Evolutionary conservation across 53 echinoderm and acorn worm genomes (phyloP), one percentile per base, ranked within the genome.

Genomic region (Antedon mediterranea): DNA sequence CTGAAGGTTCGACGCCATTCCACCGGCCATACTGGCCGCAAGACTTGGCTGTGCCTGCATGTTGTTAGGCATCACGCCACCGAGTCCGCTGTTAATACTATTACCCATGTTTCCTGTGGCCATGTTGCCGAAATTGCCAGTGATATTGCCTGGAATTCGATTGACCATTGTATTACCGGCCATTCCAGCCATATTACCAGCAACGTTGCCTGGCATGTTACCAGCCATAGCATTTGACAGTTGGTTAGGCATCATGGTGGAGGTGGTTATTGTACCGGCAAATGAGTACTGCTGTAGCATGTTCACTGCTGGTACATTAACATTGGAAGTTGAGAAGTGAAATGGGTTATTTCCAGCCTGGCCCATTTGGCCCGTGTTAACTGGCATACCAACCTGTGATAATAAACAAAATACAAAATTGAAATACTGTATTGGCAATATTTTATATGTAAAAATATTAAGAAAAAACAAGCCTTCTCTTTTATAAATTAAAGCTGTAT

Each of bases 291-390:
- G 33, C 29, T n/a, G n/a, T 14, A 37, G 34, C 15, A 83, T 76
- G 31, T 76, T 74, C 73, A 81, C 84, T 72, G 84, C 80, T 29
- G 76, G 29, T n/a, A 81, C 73, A 23, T 78, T 43, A 28, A 70
- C 44, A 32, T 73, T 72, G 73, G 90, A 86, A 82, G 92, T 81
- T 77, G 83, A 90, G 77, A 82, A 85, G 85, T 91, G 89, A 81
- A 89, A 89, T 74, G 94, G 94, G 81, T 84, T 90, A 83, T 79
- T 89, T 76, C 82, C 76, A 83, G 78, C 85, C 43, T 82, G 94
- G 79, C 87, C 87, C 71, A 91, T 71, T 32, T 82, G 78, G 18
- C 81, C 78, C 26, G 82, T 82, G 71, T 78, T 84, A 76, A 85
- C 82, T 77, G 85, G 91, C 83, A 86, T 79, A 70, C 82, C 87